Evolutionary conservation across 2,113 vertebrate species (phyloP).

Genomic region (Serranochromis macrocephalus): DNA sequence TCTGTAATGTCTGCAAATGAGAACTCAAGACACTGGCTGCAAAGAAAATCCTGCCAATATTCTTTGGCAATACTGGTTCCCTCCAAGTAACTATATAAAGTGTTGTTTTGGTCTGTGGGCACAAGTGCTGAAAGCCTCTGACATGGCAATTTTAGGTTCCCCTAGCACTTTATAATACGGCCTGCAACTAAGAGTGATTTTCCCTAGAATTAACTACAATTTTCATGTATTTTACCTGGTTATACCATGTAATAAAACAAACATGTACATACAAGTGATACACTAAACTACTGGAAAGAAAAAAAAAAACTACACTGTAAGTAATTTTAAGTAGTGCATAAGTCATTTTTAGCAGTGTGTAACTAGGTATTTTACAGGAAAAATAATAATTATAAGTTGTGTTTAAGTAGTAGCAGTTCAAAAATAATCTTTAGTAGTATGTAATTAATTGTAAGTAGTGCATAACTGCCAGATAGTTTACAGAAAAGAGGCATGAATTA

Average conservation of each 20-base stretch:
- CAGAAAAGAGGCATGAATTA: not conserved
- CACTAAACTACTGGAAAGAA: not conserved
- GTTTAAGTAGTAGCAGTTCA: not conserved
- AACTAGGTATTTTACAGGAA: not conserved
- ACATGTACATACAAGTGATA: not conserved
- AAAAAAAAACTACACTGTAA: not conserved
- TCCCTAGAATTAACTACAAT: not conserved
- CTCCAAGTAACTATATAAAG: not conserved
- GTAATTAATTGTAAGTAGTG: not conserved
- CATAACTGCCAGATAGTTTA: not conserved
- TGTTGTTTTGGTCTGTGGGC: not conserved
- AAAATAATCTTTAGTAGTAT: not conserved
- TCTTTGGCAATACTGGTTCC: not conserved
- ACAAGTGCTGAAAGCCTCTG: not conserved
- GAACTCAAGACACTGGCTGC: not conserved
- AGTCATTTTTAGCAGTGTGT: not conserved
- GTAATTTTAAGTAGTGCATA: not conserved
- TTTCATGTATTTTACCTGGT: not conserved
- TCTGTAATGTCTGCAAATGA: not conserved
- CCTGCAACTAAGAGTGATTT: not conserved
- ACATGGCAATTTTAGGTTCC: not conserved
- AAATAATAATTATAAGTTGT: not conserved
- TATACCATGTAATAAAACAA: not conserved
- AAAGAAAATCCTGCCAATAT: slow-evolving; percentile 9
- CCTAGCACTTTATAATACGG: not conserved